These are phyloP conservation scores for Scolopax rusticola DNA, from an alignment of 2,797 vertebrate genomes.

Conservation along the genomic window DNA sequence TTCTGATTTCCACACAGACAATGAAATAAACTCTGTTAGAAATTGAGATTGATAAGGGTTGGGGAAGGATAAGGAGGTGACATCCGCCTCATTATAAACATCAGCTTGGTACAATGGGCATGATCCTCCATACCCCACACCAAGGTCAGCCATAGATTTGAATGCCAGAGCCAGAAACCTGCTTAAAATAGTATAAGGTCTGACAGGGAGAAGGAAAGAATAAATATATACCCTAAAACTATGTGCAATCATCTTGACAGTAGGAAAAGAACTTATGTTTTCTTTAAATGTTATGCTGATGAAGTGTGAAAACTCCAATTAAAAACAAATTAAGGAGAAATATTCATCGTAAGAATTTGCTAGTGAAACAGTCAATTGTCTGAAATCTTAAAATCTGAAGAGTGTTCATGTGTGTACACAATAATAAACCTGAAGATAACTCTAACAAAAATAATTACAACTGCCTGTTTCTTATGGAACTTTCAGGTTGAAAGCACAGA, in stretches of 20 bases:
- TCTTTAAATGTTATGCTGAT: background rate
- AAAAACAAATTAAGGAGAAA: conserved; percentile 20
- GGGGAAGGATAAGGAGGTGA: background rate
- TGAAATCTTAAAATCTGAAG: conserved; percentile 20
- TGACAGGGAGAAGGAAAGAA: background rate
- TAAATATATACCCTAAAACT: background rate
- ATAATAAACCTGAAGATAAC: background rate
- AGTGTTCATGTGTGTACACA: background rate
- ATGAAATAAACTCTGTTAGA: background rate
- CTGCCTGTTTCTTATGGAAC: background rate
- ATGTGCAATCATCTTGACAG: background rate
- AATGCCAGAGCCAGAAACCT: background rate
- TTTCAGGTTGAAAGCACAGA: background rate
- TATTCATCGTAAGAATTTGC: background rate
- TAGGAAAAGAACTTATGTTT: background rate
- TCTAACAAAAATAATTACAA: background rate
- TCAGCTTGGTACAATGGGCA: background rate
- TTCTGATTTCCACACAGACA: background rate
- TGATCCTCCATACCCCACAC: background rate
- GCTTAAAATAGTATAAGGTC: background rate
- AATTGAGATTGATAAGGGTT: background rate
- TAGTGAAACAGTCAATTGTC: background rate
- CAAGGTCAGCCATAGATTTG: background rate
- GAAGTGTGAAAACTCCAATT: background rate
- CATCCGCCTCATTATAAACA: background rate